These are phyloP conservation scores for Polymixis lichenea DNA, from an alignment of 2,888 invertebrate species.

Conservation along the genomic window DNA sequence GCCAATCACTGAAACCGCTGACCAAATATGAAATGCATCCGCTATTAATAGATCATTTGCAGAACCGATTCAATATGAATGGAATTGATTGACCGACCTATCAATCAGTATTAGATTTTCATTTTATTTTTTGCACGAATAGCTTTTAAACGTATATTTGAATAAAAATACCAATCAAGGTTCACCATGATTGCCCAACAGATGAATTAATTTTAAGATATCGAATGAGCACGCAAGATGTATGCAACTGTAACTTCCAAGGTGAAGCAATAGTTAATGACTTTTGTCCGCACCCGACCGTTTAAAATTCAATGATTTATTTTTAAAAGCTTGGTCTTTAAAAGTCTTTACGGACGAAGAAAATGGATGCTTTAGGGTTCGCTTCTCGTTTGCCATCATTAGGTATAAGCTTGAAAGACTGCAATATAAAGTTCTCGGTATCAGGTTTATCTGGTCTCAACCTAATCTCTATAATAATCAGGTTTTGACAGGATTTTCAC, in stretches of 20 bases:
- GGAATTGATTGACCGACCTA: conserved; percentile 14
- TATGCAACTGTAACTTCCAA: conserved; percentile 28
- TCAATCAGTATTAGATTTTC: conserved; percentile 6
- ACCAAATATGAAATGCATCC: conserved; percentile 50
- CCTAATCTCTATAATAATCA: conserved; percentile 2
- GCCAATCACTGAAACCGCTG: conserved; percentile 29
- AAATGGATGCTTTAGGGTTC: conserved; percentile 15
- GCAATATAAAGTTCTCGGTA: conserved; percentile 10
- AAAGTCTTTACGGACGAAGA: conserved; percentile 3
- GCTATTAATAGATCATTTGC: conserved; percentile 54
- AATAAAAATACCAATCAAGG: conserved; percentile 28
- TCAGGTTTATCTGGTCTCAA: conserved; percentile 32
- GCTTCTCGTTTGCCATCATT: conserved; percentile 8
- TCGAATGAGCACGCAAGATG: conserved; percentile 34
- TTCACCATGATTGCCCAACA: conserved; percentile 25
- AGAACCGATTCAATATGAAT: conserved; percentile 35
- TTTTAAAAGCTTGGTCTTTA: conserved; percentile 12
- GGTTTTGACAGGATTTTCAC: neutral
- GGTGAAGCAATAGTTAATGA: conserved; percentile 32
- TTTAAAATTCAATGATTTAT: conserved; percentile 36
- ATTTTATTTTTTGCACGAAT: conserved; percentile 7
- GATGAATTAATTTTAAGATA: conserved; percentile 29
- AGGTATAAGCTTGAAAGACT: conserved; percentile 9
- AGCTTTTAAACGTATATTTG: conserved; percentile 22
- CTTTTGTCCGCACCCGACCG: conserved; percentile 7